Percentiles rank a stretch among this genome's conserved stretches.
These are phyloP conservation scores for Heliconius aoede DNA, from an alignment of 2,888 invertebrate species.

Conservation along the genomic window DNA sequence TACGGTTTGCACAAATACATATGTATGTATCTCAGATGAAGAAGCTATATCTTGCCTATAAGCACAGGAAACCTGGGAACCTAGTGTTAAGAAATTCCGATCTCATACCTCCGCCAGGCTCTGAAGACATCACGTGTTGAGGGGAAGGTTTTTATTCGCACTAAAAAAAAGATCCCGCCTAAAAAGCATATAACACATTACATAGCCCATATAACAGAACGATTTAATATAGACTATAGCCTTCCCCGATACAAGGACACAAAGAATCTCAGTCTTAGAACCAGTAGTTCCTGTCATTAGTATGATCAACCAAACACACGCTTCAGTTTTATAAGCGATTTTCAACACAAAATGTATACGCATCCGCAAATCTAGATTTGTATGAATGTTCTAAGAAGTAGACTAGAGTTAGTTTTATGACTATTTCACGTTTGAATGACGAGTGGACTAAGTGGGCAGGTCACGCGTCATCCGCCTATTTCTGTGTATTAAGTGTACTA, in stretches of 20 bases:
- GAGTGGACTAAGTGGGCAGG: conserved; percentile 35
- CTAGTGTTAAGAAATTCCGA: neutral
- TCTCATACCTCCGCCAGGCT: neutral
- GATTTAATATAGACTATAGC: too few relatives aligned
- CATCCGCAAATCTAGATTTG: conserved; percentile 15
- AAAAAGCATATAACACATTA: too few relatives aligned
- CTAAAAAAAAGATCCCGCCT: too few relatives aligned
- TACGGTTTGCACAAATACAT: neutral
- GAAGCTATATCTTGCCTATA: neutral
- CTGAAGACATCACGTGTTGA: neutral
- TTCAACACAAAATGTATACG: neutral
- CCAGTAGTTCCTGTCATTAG: too few relatives aligned
- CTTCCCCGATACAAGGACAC: too few relatives aligned
- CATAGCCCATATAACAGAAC: too few relatives aligned
- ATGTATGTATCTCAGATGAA: neutral
- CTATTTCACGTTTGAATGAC: neutral
- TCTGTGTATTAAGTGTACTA: neutral
- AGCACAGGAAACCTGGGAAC: neutral
- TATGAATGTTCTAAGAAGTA: neutral
- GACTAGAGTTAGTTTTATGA: neutral
- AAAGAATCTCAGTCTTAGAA: too few relatives aligned
- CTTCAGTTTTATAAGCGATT: too few relatives aligned
- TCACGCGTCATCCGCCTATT: conserved; percentile 35
- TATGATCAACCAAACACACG: too few relatives aligned
- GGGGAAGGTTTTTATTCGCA: too few relatives aligned